Evolutionary conservation across 2,113 vertebrate species (phyloP), one percentile per base, ranked within the genome.

Genomic region (Neofelis nebulosa): DNA sequence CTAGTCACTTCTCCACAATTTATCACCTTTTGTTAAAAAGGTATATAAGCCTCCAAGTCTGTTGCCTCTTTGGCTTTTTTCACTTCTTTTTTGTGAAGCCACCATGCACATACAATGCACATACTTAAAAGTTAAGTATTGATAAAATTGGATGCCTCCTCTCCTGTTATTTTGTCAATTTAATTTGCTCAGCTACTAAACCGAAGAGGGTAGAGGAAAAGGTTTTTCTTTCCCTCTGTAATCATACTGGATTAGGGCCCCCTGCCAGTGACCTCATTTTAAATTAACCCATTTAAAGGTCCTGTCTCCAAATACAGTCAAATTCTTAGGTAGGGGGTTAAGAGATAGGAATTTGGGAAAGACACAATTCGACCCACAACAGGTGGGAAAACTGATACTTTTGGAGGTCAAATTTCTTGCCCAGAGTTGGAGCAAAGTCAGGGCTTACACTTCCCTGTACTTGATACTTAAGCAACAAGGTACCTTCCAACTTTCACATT

Each of bases 271-370:
- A 38, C 19, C 50, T 89, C 7, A 57, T 89, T 96, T 94, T 89
- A 96, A 91, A 89, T 78, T 88, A 88, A 15, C 31, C 41, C n/a
- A 61, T 41, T 93, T 73, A 36, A 80, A 97, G 57, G n/a, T 27
- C 5, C 18, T 74, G 5, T 85, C 63, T 90, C 31, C 27, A 73
- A 84, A 89, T 94, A 55, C 3, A 79, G 63, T 71, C 45, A 69
- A 68, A 89, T 76, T 94, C 21, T 57, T 36, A 92, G 13, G 21
- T 79, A 92, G 19, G 29, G 25, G 27, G 5, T 66, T 94, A 73
- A 36, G 66, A 73, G n/a, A 41, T 52, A 80, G n/a, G 41, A 90
- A 52, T 84, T 38, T 69, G 12, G 4, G 15, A 36, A 78, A 25
- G 31, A 27, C 68, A 69, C 19, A 69, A 83, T 88, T 83, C 41